A percentile compares a stretch with the other conserved stretches of the same genome.
Evolutionary conservation across 1,140 invertebrate genomes (phyloP).

Genomic region (Polyergus mexicanus): DNA sequence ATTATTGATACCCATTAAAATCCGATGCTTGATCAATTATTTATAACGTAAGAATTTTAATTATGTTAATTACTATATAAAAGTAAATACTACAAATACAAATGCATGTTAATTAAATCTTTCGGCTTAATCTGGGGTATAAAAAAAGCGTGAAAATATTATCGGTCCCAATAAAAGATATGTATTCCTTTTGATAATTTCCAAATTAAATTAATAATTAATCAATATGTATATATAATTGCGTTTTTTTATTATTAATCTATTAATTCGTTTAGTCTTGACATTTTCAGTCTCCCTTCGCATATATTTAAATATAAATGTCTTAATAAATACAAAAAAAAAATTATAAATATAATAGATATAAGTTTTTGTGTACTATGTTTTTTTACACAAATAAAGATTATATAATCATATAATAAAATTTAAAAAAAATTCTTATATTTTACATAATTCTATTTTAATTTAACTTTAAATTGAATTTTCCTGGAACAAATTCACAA

Average conservation of each 20-base stretch:
- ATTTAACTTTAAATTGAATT: conserved; percentile 3
- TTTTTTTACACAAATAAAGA: neutral
- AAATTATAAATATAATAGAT: neutral
- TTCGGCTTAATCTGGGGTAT: neutral
- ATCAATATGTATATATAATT: no score
- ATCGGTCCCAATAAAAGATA: neutral
- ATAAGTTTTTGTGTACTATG: neutral
- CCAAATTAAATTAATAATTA: neutral
- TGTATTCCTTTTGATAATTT: neutral
- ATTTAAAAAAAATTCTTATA: neutral
- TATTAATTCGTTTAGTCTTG: neutral
- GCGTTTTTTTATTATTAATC: neutral
- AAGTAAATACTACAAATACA: neutral
- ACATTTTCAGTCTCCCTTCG: neutral
- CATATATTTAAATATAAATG: neutral
- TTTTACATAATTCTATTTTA: neutral
- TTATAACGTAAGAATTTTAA: conserved; percentile 25
- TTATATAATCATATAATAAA: neutral
- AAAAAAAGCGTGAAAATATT: neutral
- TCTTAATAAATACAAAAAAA: neutral
- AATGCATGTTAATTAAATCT: neutral
- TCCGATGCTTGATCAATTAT: conserved; percentile 23
- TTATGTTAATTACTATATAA: conserved; percentile 4
- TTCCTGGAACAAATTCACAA: neutral
- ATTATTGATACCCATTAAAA: conserved; percentile 28